A percentile compares a stretch with the other conserved stretches of the same genome.
Evolutionary conservation across 2,113 vertebrate genomes (phyloP).

Genomic region (Trogon surrucura): DNA sequence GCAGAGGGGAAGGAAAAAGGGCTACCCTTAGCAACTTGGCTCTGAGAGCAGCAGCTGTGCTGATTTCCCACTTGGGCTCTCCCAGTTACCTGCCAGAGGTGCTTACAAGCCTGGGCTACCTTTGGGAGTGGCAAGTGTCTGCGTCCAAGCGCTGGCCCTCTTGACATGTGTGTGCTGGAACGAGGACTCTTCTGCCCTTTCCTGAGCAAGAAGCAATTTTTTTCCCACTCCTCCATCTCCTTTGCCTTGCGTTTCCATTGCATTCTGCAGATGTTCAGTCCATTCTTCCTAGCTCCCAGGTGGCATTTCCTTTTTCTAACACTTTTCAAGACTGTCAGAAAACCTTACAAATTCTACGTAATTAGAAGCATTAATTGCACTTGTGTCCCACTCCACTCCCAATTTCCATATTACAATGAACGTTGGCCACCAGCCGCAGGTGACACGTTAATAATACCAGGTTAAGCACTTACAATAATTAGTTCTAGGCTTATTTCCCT

Average conservation of each 20-base stretch:
- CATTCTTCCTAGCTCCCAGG: neutral
- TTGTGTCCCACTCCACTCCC: neutral
- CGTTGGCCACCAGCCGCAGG: neutral
- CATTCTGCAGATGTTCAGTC: neutral
- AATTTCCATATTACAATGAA: neutral
- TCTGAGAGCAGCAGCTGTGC: neutral
- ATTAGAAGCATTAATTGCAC: neutral
- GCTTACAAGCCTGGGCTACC: neutral
- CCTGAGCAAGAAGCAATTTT: neutral
- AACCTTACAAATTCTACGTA: neutral
- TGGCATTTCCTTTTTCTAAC: neutral
- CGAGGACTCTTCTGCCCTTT: neutral
- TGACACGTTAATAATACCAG: neutral
- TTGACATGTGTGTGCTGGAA: fast-evolving
- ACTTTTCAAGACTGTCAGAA: neutral
- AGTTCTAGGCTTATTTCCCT: neutral
- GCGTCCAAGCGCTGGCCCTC: neutral
- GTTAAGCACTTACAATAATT: neutral
- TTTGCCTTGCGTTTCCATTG: neutral
- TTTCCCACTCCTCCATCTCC: neutral
- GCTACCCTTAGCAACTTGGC: neutral
- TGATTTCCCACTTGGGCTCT: neutral
- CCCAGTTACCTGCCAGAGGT: neutral
- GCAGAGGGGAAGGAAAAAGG: neutral
- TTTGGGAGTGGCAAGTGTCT: neutral